phyloP scores from a whole-genome alignment of 1,140 invertebrate genomes.

The Penaeus japonicus region DNA sequence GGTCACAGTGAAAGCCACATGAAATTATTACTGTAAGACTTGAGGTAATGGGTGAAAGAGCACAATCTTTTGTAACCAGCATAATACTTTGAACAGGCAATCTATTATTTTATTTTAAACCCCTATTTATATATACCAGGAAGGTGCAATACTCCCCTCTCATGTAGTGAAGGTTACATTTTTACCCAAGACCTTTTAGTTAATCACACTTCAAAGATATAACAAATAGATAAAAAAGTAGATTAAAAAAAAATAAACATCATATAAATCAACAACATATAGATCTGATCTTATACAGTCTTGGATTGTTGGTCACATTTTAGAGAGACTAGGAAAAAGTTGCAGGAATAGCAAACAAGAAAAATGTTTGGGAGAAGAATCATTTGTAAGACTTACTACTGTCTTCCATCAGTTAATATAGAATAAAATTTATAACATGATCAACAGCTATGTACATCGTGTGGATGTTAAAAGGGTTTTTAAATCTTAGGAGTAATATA shows the following conservation, averaged over 20 bases:
- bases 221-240: conserved; percentile 23
- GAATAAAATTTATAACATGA: conserved; percentile 58
- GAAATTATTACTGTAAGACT: neutral
- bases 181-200: conserved; percentile 11
- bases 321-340: conserved; percentile 52
- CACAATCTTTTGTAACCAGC: conserved; percentile 6
- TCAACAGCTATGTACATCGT: conserved; percentile 56
- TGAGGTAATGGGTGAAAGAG: conserved; percentile 1
- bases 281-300: conserved; percentile 6
- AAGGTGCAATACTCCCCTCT: conserved; percentile 11
- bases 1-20: neutral
- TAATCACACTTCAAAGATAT: conserved; percentile 11
- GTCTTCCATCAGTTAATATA: conserved; percentile 54
- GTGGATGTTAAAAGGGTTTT: conserved; percentile 46
- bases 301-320: conserved; percentile 56
- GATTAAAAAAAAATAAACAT: conserved; percentile 13
- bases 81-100: conserved; percentile 27
- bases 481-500: conserved; percentile 51
- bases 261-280: conserved; percentile 39
- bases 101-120: conserved; percentile 14
- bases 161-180: neutral
- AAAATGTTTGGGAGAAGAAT: conserved; percentile 42
- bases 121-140: neutral
- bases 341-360: conserved; percentile 52
- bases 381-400: conserved; percentile 33